These are phyloP conservation scores for Lophotriccus pileatus DNA, from an alignment of 2,797 vertebrate species.

Conservation along the genomic window DNA sequence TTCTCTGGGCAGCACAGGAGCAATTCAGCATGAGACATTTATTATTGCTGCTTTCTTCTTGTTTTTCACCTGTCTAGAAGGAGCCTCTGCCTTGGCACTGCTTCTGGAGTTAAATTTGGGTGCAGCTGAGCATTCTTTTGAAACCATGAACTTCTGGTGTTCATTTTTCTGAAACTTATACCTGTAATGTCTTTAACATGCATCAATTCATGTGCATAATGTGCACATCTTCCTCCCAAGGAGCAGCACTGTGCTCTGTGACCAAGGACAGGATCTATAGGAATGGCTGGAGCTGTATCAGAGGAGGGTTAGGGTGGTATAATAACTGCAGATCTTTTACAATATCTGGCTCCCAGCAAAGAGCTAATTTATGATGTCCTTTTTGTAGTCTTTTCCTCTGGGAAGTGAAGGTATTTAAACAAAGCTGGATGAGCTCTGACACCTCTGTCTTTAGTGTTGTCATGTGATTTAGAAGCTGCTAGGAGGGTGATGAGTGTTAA, in stretches of 20 bases:
- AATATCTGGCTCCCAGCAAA: neutral
- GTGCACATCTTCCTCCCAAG: neutral
- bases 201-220: neutral
- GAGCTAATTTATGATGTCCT: neutral
- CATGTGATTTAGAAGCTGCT: neutral
- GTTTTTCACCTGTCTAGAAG: neutral
- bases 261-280: neutral
- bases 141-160: neutral
- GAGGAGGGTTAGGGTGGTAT: neutral
- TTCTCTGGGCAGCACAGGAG: neutral
- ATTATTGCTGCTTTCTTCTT: neutral
- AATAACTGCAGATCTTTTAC: neutral
- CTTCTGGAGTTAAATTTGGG: neutral
- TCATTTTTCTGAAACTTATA: neutral
- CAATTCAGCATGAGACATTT: neutral
- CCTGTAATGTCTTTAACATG: neutral
- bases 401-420: neutral
- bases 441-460: neutral
- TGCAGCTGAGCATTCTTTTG: neutral
- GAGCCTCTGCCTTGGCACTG: neutral
- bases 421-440: neutral
- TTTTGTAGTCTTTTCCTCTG: neutral
- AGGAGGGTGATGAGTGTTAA: neutral
- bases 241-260: neutral
- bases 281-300: neutral